phyloP scores from a whole-genome alignment of 2,797 vertebrate genomes.

The Euthynnus affinis region DNA sequence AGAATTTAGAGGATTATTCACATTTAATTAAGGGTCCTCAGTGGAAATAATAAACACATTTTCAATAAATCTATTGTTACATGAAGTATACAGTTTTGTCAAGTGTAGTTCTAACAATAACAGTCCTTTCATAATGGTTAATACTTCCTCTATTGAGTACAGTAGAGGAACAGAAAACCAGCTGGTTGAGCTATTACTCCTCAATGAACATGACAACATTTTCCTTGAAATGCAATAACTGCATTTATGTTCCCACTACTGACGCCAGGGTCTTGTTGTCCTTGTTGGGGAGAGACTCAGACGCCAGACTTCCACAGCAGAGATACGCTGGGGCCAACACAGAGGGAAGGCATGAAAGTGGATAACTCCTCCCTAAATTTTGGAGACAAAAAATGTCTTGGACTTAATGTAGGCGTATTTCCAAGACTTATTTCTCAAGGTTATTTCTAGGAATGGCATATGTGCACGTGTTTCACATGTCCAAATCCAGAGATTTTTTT shows the following conservation, averaged over 20 bases:
- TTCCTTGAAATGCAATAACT: conserved; percentile 63
- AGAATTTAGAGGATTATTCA: not conserved
- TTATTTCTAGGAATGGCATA: conserved; percentile 56
- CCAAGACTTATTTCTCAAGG: conserved; percentile 41
- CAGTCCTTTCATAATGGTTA: not conserved
- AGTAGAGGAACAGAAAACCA: conserved; percentile 1
- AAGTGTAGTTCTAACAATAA: not conserved
- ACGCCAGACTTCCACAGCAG: conserved; percentile 22
- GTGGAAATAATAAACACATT: too few relatives aligned
- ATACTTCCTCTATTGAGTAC: too few relatives aligned
- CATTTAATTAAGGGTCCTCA: not conserved
- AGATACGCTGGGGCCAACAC: conserved; percentile 27
- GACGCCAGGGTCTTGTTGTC: not conserved
- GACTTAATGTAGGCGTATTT: conserved; percentile 19
- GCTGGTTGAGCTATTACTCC: conserved; percentile 42
- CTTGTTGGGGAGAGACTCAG: not conserved
- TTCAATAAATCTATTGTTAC: not conserved
- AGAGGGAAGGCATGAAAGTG: not conserved
- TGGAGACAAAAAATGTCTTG: conserved; percentile 33
- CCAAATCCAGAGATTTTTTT: conserved; percentile 6
- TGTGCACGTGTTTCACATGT: conserved; percentile 14
- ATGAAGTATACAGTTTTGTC: not conserved
- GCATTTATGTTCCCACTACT: conserved; percentile 52
- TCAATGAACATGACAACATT: conserved; percentile 52
- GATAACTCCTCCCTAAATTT: not conserved